phyloP scores from a whole-genome alignment of 1,140 invertebrate genomes.

The Anadara kagoshimensis region DNA sequence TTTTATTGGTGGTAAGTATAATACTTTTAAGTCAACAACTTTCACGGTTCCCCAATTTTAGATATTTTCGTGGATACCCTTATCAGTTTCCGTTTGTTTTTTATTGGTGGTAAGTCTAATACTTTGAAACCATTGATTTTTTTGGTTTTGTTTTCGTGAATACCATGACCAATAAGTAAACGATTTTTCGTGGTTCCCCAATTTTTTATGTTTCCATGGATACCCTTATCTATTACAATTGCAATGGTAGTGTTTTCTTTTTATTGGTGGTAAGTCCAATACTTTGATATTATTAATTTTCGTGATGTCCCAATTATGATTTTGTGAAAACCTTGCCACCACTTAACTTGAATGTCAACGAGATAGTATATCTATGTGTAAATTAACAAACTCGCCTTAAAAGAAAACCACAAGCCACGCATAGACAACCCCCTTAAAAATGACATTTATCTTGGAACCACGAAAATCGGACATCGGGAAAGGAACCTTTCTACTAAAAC shows the following conservation, averaged over 20 bases:
- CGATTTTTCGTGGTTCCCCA: no score
- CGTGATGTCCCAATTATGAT: not conserved
- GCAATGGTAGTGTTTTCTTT: slow-evolving; percentile 83
- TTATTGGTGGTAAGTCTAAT: slow-evolving; percentile 71
- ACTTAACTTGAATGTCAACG: no score
- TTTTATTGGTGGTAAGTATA: slow-evolving; percentile 73
- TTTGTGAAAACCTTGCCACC: not conserved
- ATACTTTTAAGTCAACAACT: not conserved
- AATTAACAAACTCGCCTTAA: no score
- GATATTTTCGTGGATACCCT: not conserved
- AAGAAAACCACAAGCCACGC: no score
- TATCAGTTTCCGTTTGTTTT: slow-evolving; percentile 82
- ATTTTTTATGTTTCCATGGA: not conserved
- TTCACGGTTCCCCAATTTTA: no score
- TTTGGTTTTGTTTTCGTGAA: not conserved
- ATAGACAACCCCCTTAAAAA: no score
- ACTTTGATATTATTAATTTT: slow-evolving; percentile 10
- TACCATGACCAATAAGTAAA: no score
- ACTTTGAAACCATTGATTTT: slow-evolving; percentile 6
- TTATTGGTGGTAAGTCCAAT: slow-evolving; percentile 71
- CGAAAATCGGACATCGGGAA: no score
- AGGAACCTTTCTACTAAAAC: no score
- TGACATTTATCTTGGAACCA: no score
- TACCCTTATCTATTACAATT: no score
- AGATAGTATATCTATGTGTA: no score